A percentile compares a stretch with the other conserved stretches of the same genome.
Evolutionary conservation across 1,140 invertebrate species (phyloP).

Genomic region (Achatina immaculata): DNA sequence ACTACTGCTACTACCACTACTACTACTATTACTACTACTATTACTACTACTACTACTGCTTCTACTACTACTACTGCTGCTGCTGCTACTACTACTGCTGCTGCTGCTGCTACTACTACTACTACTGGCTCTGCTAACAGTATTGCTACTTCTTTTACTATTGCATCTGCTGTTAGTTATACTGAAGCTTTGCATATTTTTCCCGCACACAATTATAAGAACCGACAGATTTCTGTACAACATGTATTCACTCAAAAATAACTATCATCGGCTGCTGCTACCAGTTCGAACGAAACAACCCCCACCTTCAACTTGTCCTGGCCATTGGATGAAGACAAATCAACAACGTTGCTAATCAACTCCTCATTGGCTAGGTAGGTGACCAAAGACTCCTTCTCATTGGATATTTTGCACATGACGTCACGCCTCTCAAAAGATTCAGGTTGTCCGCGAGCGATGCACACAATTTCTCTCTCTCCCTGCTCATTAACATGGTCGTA

Average conservation of each 20-base stretch:
- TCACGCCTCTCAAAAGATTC: slow-evolving; percentile 1
- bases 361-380: slow-evolving; percentile 27
- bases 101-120: too few relatives aligned
- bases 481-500: slow-evolving; percentile 11
- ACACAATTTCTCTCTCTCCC: slow-evolving; percentile 26
- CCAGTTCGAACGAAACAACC: too few relatives aligned
- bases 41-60: not conserved
- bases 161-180: not conserved
- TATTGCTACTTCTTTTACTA: too few relatives aligned
- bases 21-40: too few relatives aligned
- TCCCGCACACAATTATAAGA: not conserved
- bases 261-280: too few relatives aligned
- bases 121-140: too few relatives aligned
- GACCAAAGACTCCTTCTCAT: slow-evolving; percentile 19
- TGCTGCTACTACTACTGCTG: too few relatives aligned
- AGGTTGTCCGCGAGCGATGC: slow-evolving; percentile 34
- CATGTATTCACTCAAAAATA: not conserved
- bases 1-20: too few relatives aligned
- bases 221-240: not conserved
- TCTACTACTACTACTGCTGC: not conserved
- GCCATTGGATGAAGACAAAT: not conserved
- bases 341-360: slow-evolving; percentile 27
- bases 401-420: slow-evolving; percentile 8
- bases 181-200: not conserved
- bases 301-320: slow-evolving; percentile 10